phyloP scores from a whole-genome alignment of 2,113 vertebrate species.

The Microtus richardsoni region DNA sequence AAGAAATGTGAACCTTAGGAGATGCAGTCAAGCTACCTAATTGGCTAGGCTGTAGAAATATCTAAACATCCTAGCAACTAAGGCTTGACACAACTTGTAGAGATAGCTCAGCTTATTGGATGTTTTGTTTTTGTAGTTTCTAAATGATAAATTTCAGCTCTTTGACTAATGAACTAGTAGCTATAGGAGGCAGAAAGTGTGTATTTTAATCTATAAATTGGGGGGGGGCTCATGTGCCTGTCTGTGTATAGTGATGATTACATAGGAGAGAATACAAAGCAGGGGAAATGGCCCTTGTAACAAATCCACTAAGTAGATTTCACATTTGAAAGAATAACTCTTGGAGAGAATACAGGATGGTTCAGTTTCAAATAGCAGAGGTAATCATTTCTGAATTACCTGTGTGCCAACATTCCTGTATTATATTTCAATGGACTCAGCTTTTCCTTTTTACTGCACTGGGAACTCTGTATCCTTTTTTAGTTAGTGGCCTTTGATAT shows the following conservation, averaged over 20 bases:
- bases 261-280: background rate
- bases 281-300: background rate
- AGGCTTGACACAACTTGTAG: background rate
- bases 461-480: slow-evolving; percentile 73
- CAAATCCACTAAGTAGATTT: background rate
- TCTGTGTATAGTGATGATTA: background rate
- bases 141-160: background rate
- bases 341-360: slow-evolving; percentile 56
- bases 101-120: background rate
- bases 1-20: background rate
- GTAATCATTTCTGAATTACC: slow-evolving; percentile 77
- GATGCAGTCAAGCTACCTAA: background rate
- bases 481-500: slow-evolving; percentile 77
- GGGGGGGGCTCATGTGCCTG: background rate
- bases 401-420: slow-evolving; percentile 78
- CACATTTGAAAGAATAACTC: slow-evolving; percentile 46
- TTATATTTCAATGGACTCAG: slow-evolving; percentile 74
- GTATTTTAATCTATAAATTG: background rate
- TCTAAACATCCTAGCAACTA: background rate
- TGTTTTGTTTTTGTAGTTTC: background rate
- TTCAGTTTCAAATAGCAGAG: slow-evolving; percentile 67
- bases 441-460: slow-evolving; percentile 69
- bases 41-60: background rate
- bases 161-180: background rate
- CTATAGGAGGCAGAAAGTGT: background rate